These are phyloP conservation scores for Lutjanus erythropterus DNA, from an alignment of 2,113 vertebrate genomes.

Conservation along the genomic window DNA sequence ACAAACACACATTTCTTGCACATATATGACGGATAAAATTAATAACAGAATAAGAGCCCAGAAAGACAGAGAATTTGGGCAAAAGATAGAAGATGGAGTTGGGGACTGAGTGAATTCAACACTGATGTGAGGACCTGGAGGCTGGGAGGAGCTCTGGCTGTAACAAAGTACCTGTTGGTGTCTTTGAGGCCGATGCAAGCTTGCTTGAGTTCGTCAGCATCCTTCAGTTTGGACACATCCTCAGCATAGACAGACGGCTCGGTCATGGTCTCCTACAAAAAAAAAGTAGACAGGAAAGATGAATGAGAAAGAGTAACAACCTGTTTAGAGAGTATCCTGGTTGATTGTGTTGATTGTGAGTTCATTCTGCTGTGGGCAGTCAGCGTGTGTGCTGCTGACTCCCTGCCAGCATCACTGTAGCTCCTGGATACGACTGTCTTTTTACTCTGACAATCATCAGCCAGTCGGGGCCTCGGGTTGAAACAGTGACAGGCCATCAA, in stretches of 20 bases:
- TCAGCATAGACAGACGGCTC: constrained; percentile 91
- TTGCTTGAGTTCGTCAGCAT: constrained; percentile 95
- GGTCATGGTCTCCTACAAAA: constrained; percentile 94
- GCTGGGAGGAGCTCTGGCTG: neutral
- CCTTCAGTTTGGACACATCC: constrained; percentile 97
- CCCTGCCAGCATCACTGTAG: constrained; percentile 16
- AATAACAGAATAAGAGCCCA: neutral
- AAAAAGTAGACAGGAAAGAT: neutral
- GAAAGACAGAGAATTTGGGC: neutral
- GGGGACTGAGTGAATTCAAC: neutral
- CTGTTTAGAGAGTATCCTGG: neutral
- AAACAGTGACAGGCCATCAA: constrained; percentile 17
- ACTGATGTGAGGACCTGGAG: neutral
- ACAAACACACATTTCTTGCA: constrained; percentile 35
- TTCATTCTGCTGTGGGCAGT: neutral
- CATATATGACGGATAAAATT: neutral
- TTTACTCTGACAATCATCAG: constrained; percentile 35
- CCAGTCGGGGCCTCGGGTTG: neutral
- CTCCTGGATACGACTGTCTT: constrained; percentile 30
- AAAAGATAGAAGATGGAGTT: neutral
- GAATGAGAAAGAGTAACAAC: neutral
- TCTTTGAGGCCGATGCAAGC: constrained; percentile 98
- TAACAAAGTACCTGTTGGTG: constrained; percentile 89
- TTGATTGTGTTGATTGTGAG: neutral
- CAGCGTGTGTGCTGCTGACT: neutral